Evolutionary conservation across 1,140 invertebrate genomes (phyloP).

Genomic region (Drosophila lacertosa): DNA sequence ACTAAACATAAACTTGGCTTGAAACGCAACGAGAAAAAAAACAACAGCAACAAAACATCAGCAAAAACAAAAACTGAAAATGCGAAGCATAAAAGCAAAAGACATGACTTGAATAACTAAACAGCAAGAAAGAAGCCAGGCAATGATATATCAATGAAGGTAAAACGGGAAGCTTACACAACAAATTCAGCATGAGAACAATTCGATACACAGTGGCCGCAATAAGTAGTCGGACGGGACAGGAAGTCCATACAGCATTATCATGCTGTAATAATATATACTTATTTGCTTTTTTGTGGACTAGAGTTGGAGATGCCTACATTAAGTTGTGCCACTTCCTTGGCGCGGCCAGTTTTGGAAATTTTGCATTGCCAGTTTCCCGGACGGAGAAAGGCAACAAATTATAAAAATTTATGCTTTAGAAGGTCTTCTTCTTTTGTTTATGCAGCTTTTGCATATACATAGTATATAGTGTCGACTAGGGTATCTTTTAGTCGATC

Average conservation of each 20-base stretch:
- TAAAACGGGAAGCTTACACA: constrained; percentile 35
- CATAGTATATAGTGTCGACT: too few species aligned
- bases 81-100: constrained; percentile 10
- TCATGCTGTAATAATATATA: constrained; percentile 40
- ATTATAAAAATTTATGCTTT: neutral
- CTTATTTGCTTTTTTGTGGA: constrained; percentile 17
- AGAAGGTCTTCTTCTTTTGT: neutral
- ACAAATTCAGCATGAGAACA: constrained; percentile 21
- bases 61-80: neutral
- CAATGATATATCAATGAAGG: constrained; percentile 14
- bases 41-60: neutral
- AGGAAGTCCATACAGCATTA: constrained; percentile 37
- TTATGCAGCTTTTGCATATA: too few species aligned
- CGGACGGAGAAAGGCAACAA: neutral
- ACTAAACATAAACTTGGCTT: constrained; percentile 20
- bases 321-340: constrained; percentile 7
- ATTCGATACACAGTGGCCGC: constrained; percentile 27
- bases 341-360: neutral
- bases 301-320: neutral
- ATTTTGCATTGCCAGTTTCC: neutral
- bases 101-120: constrained; percentile 46
- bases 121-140: constrained; percentile 21
- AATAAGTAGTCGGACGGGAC: constrained; percentile 26
- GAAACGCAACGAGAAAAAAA: constrained; percentile 19
- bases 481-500: neutral